Percentiles rank a stretch among this genome's conserved stretches.
These are phyloP conservation scores for Nesospiza acunhae DNA, from an alignment of 2,113 vertebrate species.

Conservation along the genomic window DNA sequence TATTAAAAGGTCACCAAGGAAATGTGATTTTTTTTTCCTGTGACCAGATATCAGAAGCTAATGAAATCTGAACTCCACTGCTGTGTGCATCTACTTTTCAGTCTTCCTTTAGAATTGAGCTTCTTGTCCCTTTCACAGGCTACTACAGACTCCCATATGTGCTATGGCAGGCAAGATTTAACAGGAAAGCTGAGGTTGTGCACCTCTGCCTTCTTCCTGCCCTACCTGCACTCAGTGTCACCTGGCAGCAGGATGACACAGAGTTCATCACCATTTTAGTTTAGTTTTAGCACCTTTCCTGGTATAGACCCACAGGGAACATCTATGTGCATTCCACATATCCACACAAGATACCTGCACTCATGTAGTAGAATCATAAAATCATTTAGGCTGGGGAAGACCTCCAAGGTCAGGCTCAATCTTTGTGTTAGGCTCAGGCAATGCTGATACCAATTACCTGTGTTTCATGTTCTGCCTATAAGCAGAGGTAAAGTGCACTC, in stretches of 20 bases:
- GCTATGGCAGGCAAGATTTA: background rate
- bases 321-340: background rate
- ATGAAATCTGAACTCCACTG: slow-evolving; percentile 66
- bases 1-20: slow-evolving; percentile 70
- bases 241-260: background rate
- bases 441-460: too few species aligned
- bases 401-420: background rate
- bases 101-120: background rate
- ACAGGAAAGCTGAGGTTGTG: background rate
- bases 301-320: background rate
- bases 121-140: background rate
- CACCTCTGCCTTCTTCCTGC: background rate
- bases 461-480: rapidly evolving
- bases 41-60: slow-evolving; percentile 59
- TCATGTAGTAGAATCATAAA: background rate
- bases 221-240: background rate
- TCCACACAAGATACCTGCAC: rapidly evolving
- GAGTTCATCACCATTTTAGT: background rate
- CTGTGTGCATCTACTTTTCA: slow-evolving; percentile 16
- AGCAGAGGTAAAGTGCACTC: background rate
- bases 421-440: background rate
- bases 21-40: slow-evolving; percentile 26
- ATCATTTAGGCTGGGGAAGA: background rate
- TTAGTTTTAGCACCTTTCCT: too few species aligned
- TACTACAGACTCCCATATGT: background rate